A percentile compares a stretch with the other conserved stretches of the same genome.
Evolutionary conservation across 35 echinoderm and acorn worm genomes (phyloP).

Genomic region (Heliocidaris erythrogramma): DNA sequence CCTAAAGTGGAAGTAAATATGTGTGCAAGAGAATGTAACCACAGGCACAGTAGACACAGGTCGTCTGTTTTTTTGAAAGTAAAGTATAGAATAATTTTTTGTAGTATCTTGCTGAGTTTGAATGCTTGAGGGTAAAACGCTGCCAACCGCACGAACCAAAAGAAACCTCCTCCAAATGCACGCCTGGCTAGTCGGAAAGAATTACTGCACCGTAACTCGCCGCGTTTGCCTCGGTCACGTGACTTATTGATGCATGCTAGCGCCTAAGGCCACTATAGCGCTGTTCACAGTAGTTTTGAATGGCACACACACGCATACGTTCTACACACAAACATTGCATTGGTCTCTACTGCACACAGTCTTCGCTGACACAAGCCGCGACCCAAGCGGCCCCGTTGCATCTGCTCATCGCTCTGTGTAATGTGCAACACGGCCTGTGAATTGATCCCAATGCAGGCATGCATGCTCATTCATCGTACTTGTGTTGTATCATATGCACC

Average conservation of each 20-base stretch:
- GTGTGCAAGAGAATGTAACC: not conserved
- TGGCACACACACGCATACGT: not conserved
- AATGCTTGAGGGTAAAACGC: not conserved
- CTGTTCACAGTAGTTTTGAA: not conserved
- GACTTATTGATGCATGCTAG: conserved; percentile 44
- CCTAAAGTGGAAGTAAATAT: not conserved
- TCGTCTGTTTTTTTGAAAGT: conserved; percentile 7
- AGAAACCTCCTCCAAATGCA: conserved; percentile 29
- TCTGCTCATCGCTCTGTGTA: conserved; percentile 1
- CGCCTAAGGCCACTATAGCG: conserved; percentile 32
- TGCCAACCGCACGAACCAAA: conserved; percentile 6
- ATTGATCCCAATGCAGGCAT: conserved; percentile 37
- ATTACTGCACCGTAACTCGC: not conserved
- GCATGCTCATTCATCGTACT: conserved; percentile 44
- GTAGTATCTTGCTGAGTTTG: conserved; percentile 34
- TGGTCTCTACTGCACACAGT: conserved; percentile 3
- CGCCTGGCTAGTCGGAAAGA: conserved; percentile 37
- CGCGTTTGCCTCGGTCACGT: conserved; percentile 14
- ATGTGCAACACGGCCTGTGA: not conserved
- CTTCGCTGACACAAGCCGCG: conserved; percentile 23
- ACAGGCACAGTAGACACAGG: not conserved
- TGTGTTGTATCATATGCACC: conserved; percentile 18
- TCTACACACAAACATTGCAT: not conserved
- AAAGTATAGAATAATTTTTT: not conserved
- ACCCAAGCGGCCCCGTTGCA: conserved; percentile 41